Percentiles rank a stretch among this genome's conserved stretches.
phyloP scores from a whole-genome alignment of 2,797 vertebrate genomes.

The Enteromius radiatus region DNA sequence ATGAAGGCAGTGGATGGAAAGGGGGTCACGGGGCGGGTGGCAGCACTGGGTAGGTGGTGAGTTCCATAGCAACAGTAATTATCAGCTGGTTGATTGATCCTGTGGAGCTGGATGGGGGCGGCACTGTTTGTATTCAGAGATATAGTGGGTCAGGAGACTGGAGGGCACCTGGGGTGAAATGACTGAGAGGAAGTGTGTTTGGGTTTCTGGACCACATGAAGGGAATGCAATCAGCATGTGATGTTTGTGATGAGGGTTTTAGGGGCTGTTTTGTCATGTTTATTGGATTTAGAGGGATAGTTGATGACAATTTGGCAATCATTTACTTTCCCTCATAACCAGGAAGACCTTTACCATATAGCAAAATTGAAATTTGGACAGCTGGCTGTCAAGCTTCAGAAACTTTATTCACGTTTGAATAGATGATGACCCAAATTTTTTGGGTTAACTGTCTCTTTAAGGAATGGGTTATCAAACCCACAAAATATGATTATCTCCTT shows the following conservation, averaged over 20 bases:
- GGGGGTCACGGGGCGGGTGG: conserved; percentile 48
- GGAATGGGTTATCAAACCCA: background rate
- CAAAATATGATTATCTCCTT: background rate
- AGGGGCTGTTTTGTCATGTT: background rate
- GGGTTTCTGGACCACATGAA: conserved; percentile 16
- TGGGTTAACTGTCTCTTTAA: background rate
- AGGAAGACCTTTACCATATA: background rate
- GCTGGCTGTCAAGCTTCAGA: background rate
- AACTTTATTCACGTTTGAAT: background rate
- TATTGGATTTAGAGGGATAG: background rate
- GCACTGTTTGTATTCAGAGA: conserved; percentile 39
- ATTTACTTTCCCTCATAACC: background rate
- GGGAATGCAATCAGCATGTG: background rate
- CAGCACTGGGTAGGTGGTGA: conserved; percentile 30
- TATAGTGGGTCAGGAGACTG: conserved; percentile 33
- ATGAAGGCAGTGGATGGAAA: conserved; percentile 52
- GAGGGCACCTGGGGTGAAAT: conserved; percentile 18
- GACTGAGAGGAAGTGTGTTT: conserved; percentile 11
- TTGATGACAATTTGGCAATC: background rate
- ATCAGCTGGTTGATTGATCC: conserved; percentile 53
- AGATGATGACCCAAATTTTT: background rate
- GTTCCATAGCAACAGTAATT: conserved; percentile 48
- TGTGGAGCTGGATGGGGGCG: conserved; percentile 30
- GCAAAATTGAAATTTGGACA: background rate
- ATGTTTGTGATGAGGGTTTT: background rate